Evolutionary conservation across 1,140 invertebrate genomes (phyloP).

Genomic region (Berghia stephanieae): DNA sequence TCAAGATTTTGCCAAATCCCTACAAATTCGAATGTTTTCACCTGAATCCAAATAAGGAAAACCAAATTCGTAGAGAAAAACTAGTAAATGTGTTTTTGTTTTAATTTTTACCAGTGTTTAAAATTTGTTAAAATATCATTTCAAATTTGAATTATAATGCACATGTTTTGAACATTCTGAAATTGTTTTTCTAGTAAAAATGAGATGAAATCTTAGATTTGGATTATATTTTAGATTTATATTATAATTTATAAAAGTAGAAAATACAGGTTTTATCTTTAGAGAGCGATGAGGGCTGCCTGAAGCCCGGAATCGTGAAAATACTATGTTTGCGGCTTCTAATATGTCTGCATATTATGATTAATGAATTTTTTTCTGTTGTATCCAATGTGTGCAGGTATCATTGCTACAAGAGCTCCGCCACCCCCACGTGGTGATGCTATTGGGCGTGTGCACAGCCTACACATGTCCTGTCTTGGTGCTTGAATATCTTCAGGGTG

Average conservation of each 20-base stretch:
- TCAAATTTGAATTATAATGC: too few relatives aligned
- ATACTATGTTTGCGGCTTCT: neutral
- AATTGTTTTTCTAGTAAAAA: too few relatives aligned
- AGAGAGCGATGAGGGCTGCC: neutral
- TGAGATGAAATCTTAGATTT: too few relatives aligned
- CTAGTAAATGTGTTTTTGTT: too few relatives aligned
- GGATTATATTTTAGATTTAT: neutral
- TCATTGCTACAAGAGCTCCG: slow-evolving; percentile 55
- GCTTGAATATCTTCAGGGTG: slow-evolving; percentile 56
- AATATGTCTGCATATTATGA: neutral
- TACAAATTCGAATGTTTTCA: too few relatives aligned
- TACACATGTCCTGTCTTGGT: slow-evolving; percentile 55
- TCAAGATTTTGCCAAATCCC: too few relatives aligned
- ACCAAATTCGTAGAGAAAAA: too few relatives aligned
- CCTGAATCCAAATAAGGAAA: too few relatives aligned
- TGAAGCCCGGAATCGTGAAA: neutral
- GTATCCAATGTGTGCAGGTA: slow-evolving; percentile 43
- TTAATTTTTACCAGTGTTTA: too few relatives aligned
- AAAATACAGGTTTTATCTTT: neutral
- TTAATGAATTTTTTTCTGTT: slow-evolving; percentile 10
- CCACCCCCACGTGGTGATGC: slow-evolving; percentile 56
- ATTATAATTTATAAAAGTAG: neutral
- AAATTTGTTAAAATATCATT: too few relatives aligned
- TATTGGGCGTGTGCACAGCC: slow-evolving; percentile 57
- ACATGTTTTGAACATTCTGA: too few relatives aligned